These are phyloP conservation scores for Eudemis profundana DNA, from an alignment of 2,888 invertebrate species.

Conservation along the genomic window DNA sequence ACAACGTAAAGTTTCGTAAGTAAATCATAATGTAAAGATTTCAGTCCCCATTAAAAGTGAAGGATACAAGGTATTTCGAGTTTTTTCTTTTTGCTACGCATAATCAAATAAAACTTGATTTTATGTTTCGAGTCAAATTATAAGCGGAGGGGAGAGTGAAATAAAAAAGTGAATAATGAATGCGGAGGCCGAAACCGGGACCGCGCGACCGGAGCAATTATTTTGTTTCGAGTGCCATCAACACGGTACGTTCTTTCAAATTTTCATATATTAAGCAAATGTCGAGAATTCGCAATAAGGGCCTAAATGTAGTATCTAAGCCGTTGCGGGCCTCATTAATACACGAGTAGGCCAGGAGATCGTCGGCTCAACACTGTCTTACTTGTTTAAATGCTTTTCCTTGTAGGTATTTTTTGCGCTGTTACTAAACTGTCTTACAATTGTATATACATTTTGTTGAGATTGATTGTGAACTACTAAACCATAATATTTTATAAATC, in stretches of 20 bases:
- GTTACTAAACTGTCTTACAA: background rate
- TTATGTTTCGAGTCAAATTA: constrained; percentile 85
- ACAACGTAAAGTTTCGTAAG: constrained; percentile 62
- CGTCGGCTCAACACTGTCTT: background rate
- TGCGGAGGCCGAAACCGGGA: constrained; percentile 80
- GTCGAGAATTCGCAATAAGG: constrained; percentile 83
- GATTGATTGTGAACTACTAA: constrained; percentile 18
- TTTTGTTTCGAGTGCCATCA: constrained; percentile 85
- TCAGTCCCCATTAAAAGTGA: constrained; percentile 73
- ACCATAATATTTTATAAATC: constrained; percentile 15
- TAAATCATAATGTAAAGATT: constrained; percentile 67
- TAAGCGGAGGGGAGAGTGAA: constrained; percentile 81
- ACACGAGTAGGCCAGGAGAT: constrained; percentile 15
- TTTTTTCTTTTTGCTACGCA: constrained; percentile 73
- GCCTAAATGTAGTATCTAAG: constrained; percentile 68
- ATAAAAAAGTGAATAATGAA: constrained; percentile 85
- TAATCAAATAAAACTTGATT: constrained; percentile 85
- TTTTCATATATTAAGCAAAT: constrained; percentile 85
- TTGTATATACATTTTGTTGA: background rate
- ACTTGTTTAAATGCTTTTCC: background rate
- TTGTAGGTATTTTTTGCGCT: background rate
- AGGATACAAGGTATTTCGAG: constrained; percentile 73
- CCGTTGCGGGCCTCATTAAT: constrained; percentile 10
- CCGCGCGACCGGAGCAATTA: constrained; percentile 84
- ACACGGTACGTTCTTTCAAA: constrained; percentile 84